Base-by-base conservation (phyloP, 2,888 invertebrate genomes). In the Brassicogethes aeneus region DNA sequence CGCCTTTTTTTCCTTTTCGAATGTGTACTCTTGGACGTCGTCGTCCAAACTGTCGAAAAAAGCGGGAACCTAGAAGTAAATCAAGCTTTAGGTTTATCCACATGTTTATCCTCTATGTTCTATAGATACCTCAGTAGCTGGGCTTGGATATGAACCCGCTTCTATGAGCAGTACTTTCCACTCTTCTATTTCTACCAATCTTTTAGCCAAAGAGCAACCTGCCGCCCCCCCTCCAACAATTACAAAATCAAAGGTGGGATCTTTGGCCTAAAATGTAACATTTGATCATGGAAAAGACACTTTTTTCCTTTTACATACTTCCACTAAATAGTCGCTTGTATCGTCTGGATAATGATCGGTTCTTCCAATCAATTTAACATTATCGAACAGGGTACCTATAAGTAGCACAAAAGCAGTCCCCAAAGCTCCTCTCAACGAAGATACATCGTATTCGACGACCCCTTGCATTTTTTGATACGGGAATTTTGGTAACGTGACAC, bases 151-250 rank as follows among this genome's bases (percentile, higher is more conserved):
- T 43, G 56, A 55, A 30, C 66, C 66, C 10, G 65, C 65, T 52
- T 66, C 66, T 29, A 66, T 39, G 3, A 66, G 48, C 8, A 65
- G 48, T 13, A 69, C 63, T 43, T 49, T 64, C 65, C 66, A 68
- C 17, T 61, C 45, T 12, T 46, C 43, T 7, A 57, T 51, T 48
- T 70, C 69, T 0, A 69, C 59, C 12, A 74, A 56, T 16, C 72
- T 57, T 47, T 68, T 71, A 17, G 73, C 73, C 5, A 73, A 44
- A 1, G 70, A 70, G 15, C 71, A 69, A 2, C 74, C 74, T 0
- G 72, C 71, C 0, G 72, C 68, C 1, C 74, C 73, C 1, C 65
- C 70, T 2, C 74, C 74, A 14, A 73, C 68, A 44, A 70, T 53
- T 15, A 70, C 61, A 47, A 70, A 76, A 47, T 71, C 73, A 46